Conservation (phyloP, 1,140 invertebrate genomes). For the Drosophila sproati region DNA sequence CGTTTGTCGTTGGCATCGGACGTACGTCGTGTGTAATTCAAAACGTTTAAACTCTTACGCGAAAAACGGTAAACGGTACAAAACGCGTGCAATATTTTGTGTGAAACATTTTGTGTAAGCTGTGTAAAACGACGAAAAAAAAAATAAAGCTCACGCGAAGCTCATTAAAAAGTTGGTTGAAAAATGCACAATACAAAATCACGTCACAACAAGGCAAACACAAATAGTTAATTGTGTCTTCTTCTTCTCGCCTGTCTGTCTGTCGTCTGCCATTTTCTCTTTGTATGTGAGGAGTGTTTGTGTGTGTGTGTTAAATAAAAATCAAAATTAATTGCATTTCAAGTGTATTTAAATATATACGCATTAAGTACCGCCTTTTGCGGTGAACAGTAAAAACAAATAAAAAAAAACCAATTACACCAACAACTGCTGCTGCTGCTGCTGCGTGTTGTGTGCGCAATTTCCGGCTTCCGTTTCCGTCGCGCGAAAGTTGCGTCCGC, state of each 20-base stretch:
- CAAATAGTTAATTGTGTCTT: conserved; percentile 58
- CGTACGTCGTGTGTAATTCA: conserved; percentile 53
- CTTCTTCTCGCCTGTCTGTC: background rate
- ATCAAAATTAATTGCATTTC: conserved; percentile 73
- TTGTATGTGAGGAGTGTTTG: background rate
- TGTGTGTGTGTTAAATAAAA: conserved; percentile 52
- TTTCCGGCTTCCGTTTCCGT: conserved; percentile 78
- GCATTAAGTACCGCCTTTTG: conserved; percentile 44
- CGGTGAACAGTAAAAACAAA: conserved; percentile 58
- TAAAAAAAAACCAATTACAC: conserved; percentile 46
- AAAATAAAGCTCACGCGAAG: conserved; percentile 11
- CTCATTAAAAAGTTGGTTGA: conserved; percentile 42
- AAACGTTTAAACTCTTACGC: background rate
- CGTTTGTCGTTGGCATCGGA: conserved; percentile 69
- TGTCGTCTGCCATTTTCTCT: background rate
- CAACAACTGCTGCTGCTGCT: conserved; percentile 34
- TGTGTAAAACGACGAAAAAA: conserved; percentile 1
- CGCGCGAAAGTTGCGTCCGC: conserved; percentile 58
- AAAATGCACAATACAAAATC: conserved; percentile 58
- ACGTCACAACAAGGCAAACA: conserved; percentile 61
- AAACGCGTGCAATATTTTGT: conserved; percentile 38
- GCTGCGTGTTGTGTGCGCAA: conserved; percentile 73
- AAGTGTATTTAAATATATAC: conserved; percentile 67
- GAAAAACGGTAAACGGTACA: conserved; percentile 12
- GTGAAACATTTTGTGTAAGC: conserved; percentile 16